These are phyloP conservation scores for Centropus bengalensis DNA, from an alignment of 2,113 vertebrate genomes.

Conservation along the genomic window DNA sequence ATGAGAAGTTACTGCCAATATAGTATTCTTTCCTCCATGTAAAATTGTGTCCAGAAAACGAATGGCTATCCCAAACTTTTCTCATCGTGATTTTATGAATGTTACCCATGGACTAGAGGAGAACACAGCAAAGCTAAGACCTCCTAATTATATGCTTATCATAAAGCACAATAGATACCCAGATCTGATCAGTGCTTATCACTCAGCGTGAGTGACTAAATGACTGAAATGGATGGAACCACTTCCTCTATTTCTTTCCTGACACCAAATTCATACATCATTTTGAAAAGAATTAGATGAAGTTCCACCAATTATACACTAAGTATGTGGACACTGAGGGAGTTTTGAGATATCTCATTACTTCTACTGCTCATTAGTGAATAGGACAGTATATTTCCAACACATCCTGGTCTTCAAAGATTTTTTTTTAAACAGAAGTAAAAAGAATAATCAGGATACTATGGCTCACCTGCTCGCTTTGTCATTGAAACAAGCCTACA, in stretches of 20 bases:
- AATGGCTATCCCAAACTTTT: background rate
- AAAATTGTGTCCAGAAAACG: background rate
- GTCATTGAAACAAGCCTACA: background rate
- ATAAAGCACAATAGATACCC: background rate
- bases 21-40: background rate
- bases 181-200: background rate
- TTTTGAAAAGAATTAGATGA: conserved; percentile 11
- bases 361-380: conserved; percentile 5
- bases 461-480: background rate
- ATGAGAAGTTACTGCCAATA: background rate
- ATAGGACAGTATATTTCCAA: background rate
- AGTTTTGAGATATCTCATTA: background rate
- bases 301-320: background rate
- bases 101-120: background rate
- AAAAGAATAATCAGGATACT: background rate
- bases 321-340: background rate
- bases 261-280: background rate
- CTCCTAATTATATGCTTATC: background rate
- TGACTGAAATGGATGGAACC: background rate
- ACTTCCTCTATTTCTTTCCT: background rate
- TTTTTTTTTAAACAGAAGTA: background rate
- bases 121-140: background rate
- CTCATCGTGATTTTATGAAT: background rate
- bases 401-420: background rate
- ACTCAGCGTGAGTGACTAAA: background rate